A percentile compares a stretch with the other conserved stretches of the same genome.
phyloP scores from a whole-genome alignment of 2,888 invertebrate genomes.

The Autographa pulchrina region DNA sequence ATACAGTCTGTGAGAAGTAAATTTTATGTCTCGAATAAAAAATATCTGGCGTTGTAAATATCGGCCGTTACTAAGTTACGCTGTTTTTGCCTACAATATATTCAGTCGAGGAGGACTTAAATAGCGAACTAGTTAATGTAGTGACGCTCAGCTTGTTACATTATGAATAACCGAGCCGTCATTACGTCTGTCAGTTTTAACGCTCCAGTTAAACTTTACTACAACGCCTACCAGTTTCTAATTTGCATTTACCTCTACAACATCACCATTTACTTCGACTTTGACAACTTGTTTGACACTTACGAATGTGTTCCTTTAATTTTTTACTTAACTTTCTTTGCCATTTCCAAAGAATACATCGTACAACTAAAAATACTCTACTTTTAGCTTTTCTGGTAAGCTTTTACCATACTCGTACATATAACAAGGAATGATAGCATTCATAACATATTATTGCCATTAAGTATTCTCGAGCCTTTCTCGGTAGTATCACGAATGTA shows the following conservation, averaged over 20 bases:
- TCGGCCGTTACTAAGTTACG: too few species aligned
- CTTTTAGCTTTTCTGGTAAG: constrained; percentile 9
- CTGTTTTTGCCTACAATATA: background rate
- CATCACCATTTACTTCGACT: constrained; percentile 4
- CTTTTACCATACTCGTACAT: constrained; percentile 13
- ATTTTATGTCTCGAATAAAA: too few species aligned
- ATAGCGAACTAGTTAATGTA: background rate
- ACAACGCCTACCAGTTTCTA: constrained; percentile 2
- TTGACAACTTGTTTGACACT: background rate
- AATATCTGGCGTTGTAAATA: too few species aligned
- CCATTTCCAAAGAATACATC: background rate
- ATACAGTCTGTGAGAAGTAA: too few species aligned
- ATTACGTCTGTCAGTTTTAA: constrained; percentile 9
- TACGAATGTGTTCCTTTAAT: background rate
- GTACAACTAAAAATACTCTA: constrained; percentile 7
- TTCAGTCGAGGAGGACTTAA: constrained; percentile 1
- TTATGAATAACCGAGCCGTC: background rate
- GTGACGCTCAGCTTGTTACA: background rate
- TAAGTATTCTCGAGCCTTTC: constrained; percentile 24
- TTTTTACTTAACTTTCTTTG: background rate
- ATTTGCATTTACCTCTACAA: background rate
- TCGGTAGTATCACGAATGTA: constrained; percentile 45
- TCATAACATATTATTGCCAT: constrained; percentile 37
- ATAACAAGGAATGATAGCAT: constrained; percentile 31
- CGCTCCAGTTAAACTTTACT: constrained; percentile 19